Base-by-base conservation (phyloP, 2,888 invertebrate species). In the Nymphalis c-album region DNA sequence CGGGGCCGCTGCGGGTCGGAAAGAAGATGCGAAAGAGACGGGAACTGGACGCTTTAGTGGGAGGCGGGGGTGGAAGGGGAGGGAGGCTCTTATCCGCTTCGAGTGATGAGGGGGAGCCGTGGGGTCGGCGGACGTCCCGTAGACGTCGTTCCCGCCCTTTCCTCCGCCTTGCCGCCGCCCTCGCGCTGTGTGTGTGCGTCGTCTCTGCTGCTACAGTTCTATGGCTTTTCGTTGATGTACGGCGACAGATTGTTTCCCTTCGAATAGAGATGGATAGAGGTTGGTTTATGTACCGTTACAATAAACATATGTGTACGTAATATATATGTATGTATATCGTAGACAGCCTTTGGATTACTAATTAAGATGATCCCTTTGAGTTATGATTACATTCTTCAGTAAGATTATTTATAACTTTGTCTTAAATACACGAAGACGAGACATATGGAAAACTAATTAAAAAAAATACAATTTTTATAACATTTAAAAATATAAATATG, bases 21-120 rank as follows among this genome's bases (percentile, higher is more conserved):
- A 96, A 96, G 87, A 96, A 96, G 88, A 96, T 96, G 95, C 93
- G 95, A 80, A 96, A 96, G 82, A 93, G 96, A 74, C 93, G 95
- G 80, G 96, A 96, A 85, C 87, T 96, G 76, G 96, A 96, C 83
- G 96, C 96, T 55, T 85, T 96, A 64, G 95, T 95, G 61, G 80
- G 93, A 87, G 83, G 95, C 82, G 87, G 82, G 40, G 91, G 86
- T 1, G 87, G 88, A 35, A 82, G 93, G 6, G 87, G 91, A 0
- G 92, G 92, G 55, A 88, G 95, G 82, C 93, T 95, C 75, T 91
- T 94, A 77, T 93, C 95, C 60, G 92, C 95, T 70, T 94, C 95
- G 57, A 91, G 91, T 66, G 92, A 92, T 66, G 92, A 92, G 62
- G 91, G 92, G 81, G 95, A 90, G 93, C 95, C 87, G 86, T 90